A percentile compares a stretch with the other conserved stretches of the same genome.
phyloP scores from a whole-genome alignment of 2,797 vertebrate species.

The Cephalopachus bancanus region DNA sequence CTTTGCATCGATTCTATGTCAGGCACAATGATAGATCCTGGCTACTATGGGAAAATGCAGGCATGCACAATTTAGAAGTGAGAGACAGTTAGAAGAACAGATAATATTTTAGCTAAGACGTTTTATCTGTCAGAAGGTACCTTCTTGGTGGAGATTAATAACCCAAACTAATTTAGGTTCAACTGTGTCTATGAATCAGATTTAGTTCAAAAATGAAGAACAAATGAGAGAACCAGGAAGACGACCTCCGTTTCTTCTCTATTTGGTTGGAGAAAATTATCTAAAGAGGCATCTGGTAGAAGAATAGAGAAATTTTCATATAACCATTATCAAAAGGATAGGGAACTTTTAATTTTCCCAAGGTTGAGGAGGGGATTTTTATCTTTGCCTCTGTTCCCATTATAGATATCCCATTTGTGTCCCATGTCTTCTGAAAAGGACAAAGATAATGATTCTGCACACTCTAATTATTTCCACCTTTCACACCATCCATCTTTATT shows the following conservation, averaged over 20 bases:
- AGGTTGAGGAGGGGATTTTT: background rate
- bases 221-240: background rate
- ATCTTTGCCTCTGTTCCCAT: background rate
- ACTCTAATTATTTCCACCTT: background rate
- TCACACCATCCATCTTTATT: background rate
- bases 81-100: background rate
- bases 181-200: background rate
- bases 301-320: constrained; percentile 2
- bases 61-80: background rate
- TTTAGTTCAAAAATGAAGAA: constrained; percentile 34
- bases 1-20: background rate
- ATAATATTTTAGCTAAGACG: background rate
- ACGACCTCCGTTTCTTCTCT: background rate
- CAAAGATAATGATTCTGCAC: background rate
- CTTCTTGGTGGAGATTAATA: background rate
- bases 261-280: background rate
- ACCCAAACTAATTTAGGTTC: background rate
- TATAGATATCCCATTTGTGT: background rate
- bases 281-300: background rate
- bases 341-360: constrained; percentile 8
- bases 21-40: background rate
- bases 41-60: background rate
- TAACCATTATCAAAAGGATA: background rate
- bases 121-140: background rate
- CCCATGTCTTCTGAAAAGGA: constrained; percentile 16